A percentile compares a stretch with the other conserved stretches of the same genome.
Evolutionary conservation across 1,140 invertebrate species (phyloP).

Genomic region (Drosophila watanabei): DNA sequence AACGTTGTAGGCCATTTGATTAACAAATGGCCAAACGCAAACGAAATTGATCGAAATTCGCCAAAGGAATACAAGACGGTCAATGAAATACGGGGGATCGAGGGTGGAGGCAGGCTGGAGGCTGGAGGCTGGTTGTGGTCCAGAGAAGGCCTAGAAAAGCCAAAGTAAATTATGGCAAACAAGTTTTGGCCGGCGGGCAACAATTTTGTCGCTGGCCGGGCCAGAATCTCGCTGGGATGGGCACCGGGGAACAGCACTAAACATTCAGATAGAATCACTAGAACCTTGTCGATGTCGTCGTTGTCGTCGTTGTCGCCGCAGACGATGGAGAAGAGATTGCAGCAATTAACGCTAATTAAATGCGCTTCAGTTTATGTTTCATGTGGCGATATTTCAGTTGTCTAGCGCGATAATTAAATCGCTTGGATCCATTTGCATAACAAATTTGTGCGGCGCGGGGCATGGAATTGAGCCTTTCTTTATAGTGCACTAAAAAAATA

Average conservation of each 20-base stretch:
- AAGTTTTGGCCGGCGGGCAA: constrained; percentile 82
- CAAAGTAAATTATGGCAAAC: constrained; percentile 84
- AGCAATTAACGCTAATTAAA: constrained; percentile 84
- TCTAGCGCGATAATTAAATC: constrained; percentile 84
- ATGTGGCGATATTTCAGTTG: constrained; percentile 83
- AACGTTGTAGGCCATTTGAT: constrained; percentile 82
- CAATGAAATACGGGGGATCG: background rate
- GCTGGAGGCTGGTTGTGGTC: background rate
- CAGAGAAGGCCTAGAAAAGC: constrained; percentile 47
- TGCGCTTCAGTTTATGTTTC: constrained; percentile 84
- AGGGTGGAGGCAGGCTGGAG: background rate
- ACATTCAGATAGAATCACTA: constrained; percentile 59
- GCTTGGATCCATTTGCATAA: constrained; percentile 78
- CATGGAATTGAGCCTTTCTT: constrained; percentile 2
- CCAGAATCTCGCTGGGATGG: constrained; percentile 27
- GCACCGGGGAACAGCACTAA: constrained; percentile 40
- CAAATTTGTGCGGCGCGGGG: constrained; percentile 60
- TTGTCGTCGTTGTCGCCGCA: constrained; percentile 44
- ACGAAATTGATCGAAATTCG: constrained; percentile 83
- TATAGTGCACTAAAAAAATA: constrained; percentile 3
- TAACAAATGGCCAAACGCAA: constrained; percentile 82
- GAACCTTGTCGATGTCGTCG: constrained; percentile 55
- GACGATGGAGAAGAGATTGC: constrained; percentile 76
- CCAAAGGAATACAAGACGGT: constrained; percentile 62
- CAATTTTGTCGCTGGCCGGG: constrained; percentile 74